These are phyloP conservation scores for Drosophila testacea DNA, from an alignment of 2,888 invertebrate species.

Conservation along the genomic window DNA sequence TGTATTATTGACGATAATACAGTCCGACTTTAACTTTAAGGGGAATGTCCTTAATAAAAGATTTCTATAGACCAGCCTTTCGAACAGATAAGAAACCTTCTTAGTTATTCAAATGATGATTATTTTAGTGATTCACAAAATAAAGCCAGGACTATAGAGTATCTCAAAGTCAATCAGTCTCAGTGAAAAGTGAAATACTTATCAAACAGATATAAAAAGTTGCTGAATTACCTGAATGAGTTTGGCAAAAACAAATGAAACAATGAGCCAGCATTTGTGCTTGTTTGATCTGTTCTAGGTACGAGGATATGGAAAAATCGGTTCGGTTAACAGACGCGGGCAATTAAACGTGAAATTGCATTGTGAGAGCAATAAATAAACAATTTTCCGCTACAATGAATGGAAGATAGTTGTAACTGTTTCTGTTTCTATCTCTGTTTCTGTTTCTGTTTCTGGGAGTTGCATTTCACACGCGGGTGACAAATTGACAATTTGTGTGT, in stretches of 20 bases:
- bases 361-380: constrained; percentile 63
- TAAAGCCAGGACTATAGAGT: neutral
- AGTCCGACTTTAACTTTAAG: no score
- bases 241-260: constrained; percentile 16
- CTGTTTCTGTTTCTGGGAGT: constrained; percentile 23
- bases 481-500: constrained; percentile 65
- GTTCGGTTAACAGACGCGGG: constrained; percentile 48
- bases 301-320: constrained; percentile 17
- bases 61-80: no score
- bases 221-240: constrained; percentile 27
- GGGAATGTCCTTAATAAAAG: no score
- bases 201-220: constrained; percentile 15
- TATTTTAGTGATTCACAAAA: no score
- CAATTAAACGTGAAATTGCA: constrained; percentile 67
- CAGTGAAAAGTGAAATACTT: neutral
- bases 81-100: no score
- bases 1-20: no score
- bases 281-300: constrained; percentile 8
- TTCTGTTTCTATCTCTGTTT: constrained; percentile 13
- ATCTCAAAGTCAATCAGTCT: neutral
- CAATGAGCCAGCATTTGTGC: constrained; percentile 41
- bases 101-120: no score
- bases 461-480: constrained; percentile 59
- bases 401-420: constrained; percentile 42
- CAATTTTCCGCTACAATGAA: constrained; percentile 59